phyloP scores from a whole-genome alignment of 30 jellyfish, hydroid and myxozoan genomes.

The Catostylus mosaicus region DNA sequence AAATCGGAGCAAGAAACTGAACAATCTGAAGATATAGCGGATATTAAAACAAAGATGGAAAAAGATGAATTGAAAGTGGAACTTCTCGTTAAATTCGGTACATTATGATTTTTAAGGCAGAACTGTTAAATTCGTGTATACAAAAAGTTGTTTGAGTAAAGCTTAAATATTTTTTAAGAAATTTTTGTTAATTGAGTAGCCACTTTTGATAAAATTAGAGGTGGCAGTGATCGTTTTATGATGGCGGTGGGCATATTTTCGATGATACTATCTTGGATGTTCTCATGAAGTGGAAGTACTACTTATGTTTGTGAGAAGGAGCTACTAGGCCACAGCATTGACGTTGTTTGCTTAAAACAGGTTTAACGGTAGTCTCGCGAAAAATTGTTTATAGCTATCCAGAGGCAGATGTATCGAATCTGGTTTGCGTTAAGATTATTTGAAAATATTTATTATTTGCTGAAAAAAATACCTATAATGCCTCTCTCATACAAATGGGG shows the following conservation, averaged over 20 bases:
- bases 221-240: constrained; percentile 1
- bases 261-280: not conserved
- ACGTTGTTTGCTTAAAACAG: not conserved
- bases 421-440: too few species aligned
- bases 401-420: not conserved
- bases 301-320: not conserved
- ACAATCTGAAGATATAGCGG: constrained; percentile 62
- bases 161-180: not conserved
- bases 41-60: constrained; percentile 73
- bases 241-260: not conserved
- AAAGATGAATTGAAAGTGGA: constrained; percentile 92
- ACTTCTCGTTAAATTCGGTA: constrained; percentile 69
- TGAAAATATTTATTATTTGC: too few species aligned
- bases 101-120: constrained; percentile 9
- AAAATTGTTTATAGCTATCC: not conserved
- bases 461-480: too few species aligned
- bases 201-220: constrained; percentile 21
- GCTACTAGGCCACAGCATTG: not conserved
- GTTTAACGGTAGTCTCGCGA: not conserved
- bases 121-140: not conserved
- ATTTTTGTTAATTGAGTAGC: not conserved
- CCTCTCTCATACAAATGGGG: too few species aligned
- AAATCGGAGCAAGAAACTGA: constrained; percentile 75
- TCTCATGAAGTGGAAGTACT: not conserved
- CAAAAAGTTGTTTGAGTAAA: not conserved